Conservation (phyloP, 2,888 invertebrate genomes). For the Brachynemurus nebulosus region DNA sequence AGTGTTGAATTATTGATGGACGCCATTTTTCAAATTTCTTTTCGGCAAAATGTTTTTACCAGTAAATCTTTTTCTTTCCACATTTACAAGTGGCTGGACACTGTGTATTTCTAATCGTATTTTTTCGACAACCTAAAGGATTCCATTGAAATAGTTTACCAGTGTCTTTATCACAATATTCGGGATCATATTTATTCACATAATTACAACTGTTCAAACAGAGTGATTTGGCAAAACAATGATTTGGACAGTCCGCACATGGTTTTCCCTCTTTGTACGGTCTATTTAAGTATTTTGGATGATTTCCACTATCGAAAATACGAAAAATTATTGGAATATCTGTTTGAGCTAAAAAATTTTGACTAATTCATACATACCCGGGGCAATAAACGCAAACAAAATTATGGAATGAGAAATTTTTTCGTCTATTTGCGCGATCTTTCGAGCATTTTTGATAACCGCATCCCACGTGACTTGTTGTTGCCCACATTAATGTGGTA, state of each 20-base stretch:
- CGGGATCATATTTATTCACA: neutral
- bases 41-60: no score
- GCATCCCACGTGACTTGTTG: neutral
- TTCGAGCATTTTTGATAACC: neutral
- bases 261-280: neutral
- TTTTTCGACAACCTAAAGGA: neutral
- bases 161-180: neutral
- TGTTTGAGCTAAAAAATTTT: no score
- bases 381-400: neutral
- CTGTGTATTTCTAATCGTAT: neutral
- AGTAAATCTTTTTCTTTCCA: neutral
- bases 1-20: no score
- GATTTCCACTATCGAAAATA: no score
- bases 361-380: neutral
- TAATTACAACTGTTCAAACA: neutral
- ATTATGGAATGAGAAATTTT: neutral
- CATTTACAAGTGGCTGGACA: neutral
- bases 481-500: slow-evolving; percentile 1
- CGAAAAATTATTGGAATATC: no score
- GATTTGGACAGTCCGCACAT: neutral
- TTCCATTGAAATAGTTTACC: neutral
- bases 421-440: neutral
- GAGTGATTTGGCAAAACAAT: neutral
- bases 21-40: no score
- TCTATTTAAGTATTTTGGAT: neutral